phyloP scores from a whole-genome alignment of 2,797 vertebrate genomes.

The Megaceryle alcyon region DNA sequence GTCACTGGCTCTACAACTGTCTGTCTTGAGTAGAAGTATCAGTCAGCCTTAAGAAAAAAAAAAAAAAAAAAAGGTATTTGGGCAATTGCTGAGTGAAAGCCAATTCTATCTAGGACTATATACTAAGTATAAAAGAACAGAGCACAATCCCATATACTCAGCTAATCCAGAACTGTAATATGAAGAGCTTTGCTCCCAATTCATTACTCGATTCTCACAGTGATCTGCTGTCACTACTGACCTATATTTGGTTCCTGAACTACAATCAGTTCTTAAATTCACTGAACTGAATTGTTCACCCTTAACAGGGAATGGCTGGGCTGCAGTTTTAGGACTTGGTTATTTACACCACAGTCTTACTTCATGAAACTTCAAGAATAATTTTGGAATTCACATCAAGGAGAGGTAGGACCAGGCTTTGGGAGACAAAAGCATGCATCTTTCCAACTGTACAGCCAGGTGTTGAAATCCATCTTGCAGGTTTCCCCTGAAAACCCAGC shows the following conservation, averaged over 20 bases:
- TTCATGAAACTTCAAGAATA: not conserved
- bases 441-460: not conserved
- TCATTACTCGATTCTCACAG: not conserved
- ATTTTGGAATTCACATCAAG: not conserved
- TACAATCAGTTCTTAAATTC: not conserved
- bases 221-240: not conserved
- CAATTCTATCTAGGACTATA: not conserved
- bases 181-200: accelerated
- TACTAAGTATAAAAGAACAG: not conserved
- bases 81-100: not conserved
- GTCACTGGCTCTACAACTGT: not conserved
- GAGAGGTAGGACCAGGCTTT: not conserved
- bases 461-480: not conserved
- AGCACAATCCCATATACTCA: not conserved
- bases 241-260: not conserved
- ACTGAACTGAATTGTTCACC: not conserved
- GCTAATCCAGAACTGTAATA: not conserved
- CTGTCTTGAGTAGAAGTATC: not conserved
- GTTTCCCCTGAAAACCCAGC: not conserved
- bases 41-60: not conserved
- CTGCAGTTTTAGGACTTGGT: not conserved
- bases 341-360: not conserved
- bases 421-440: not conserved
- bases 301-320: not conserved
- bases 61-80: not conserved